phyloP scores from a whole-genome alignment of 2,113 vertebrate genomes.

The Azemiops feae region DNA sequence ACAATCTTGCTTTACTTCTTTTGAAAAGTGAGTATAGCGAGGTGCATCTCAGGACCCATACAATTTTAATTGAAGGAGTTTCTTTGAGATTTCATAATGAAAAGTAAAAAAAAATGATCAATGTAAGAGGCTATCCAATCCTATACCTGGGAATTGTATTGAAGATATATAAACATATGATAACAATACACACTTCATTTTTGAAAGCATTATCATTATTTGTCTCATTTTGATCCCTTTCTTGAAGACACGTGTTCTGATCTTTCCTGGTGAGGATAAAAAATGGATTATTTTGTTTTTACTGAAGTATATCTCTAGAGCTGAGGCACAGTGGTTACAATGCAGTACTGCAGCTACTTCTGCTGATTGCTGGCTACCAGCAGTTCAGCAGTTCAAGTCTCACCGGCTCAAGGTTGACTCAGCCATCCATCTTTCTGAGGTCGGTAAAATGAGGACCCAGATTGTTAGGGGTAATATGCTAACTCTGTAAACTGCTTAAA shows the following conservation, averaged over 20 bases:
- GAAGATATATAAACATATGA: not conserved
- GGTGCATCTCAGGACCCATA: not conserved
- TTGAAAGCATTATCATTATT: conserved; percentile 51
- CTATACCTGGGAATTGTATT: not conserved
- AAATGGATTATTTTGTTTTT: not conserved
- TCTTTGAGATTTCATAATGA: not conserved
- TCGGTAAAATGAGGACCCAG: too few relatives aligned
- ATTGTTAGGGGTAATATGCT: too few relatives aligned
- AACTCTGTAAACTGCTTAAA: too few relatives aligned
- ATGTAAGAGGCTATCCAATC: not conserved
- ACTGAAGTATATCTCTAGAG: not conserved
- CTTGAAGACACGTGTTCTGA: not conserved
- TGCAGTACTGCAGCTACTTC: too few relatives aligned
- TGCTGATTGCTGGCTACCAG: too few relatives aligned
- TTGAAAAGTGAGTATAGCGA: not conserved
- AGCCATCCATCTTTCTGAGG: too few relatives aligned
- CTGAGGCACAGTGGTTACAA: too few relatives aligned
- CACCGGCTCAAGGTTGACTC: too few relatives aligned
- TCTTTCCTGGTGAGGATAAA: not conserved
- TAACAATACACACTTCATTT: conserved; percentile 62
- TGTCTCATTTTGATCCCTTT: conserved; percentile 35
- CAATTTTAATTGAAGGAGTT: not conserved
- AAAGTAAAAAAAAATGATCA: not conserved
- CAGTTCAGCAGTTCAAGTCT: too few relatives aligned
- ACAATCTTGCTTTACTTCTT: not conserved